Percentiles rank a stretch among this genome's conserved stretches.
Evolutionary conservation across 2,113 vertebrate species (phyloP).

Genomic region (Thryonomys swinderianus): DNA sequence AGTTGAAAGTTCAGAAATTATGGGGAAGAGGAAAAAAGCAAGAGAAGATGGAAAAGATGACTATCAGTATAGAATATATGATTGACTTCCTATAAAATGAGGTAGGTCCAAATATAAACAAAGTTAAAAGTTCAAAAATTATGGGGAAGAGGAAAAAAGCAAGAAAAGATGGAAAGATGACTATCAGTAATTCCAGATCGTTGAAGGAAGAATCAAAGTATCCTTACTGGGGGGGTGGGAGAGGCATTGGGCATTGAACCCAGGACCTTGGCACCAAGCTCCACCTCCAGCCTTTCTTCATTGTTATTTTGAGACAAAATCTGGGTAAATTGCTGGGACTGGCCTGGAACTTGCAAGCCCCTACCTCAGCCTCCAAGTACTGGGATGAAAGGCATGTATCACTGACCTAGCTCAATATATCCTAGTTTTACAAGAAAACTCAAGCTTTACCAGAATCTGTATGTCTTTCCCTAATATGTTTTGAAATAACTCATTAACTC

Average conservation of each 20-base stretch:
- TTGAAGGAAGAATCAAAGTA: not conserved
- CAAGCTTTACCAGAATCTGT: not conserved
- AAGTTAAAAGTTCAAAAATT: slow-evolving; percentile 14
- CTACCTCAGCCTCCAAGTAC: not conserved
- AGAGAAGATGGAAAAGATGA: not conserved
- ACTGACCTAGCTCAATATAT: not conserved
- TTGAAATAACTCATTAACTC: slow-evolving; percentile 11
- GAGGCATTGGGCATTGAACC: not conserved
- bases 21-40: not conserved
- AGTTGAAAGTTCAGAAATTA: slow-evolving; percentile 28
- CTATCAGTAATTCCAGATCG: slow-evolving; percentile 15
- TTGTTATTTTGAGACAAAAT: not conserved
- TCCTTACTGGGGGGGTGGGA: not conserved
- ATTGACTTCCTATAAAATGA: slow-evolving; percentile 17
- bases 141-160: not conserved
- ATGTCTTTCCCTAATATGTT: not conserved
- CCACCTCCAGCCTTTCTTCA: not conserved
- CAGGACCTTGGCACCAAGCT: not conserved
- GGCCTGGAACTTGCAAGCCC: not conserved
- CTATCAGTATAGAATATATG: not conserved
- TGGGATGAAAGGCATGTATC: not conserved
- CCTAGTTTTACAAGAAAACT: slow-evolving; percentile 14
- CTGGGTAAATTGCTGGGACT: not conserved
- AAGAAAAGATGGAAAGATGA: not conserved
- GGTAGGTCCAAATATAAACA: not conserved